A percentile compares a stretch with the other conserved stretches of the same genome.
phyloP scores from a whole-genome alignment of 2,888 invertebrate genomes.

The Linnaemya vulpina region DNA sequence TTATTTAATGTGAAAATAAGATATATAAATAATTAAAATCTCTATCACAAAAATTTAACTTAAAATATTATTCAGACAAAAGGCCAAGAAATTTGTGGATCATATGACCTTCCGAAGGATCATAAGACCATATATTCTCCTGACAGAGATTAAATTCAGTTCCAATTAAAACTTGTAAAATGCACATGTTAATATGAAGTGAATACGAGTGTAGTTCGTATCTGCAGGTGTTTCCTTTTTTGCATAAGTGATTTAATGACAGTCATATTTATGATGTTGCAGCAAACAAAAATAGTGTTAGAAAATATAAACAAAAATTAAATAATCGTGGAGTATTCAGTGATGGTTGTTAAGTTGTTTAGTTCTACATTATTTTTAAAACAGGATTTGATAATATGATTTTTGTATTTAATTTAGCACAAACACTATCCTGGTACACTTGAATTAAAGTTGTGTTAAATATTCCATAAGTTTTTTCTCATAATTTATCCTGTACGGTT shows the following conservation, averaged over 20 bases:
- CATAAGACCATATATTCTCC: no score
- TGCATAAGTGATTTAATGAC: neutral
- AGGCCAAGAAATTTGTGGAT: no score
- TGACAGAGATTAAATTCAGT: neutral
- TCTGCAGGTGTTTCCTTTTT: conserved; percentile 20
- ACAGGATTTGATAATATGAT: conserved; percentile 23
- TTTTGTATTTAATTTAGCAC: no score
- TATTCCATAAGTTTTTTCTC: neutral
- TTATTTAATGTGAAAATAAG: no score
- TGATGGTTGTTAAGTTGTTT: neutral
- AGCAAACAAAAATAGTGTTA: neutral
- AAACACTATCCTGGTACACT: no score
- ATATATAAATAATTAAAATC: no score
- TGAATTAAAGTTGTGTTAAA: neutral
- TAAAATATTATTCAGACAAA: no score
- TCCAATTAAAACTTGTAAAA: conserved; percentile 32
- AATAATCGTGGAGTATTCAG: neutral
- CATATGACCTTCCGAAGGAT: no score
- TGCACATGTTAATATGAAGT: neutral
- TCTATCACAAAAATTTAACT: no score
- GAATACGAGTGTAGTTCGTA: no score
- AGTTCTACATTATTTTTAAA: neutral
- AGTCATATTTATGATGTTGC: neutral
- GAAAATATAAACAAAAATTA: neutral
- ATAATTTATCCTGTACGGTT: no score